Conservation (phyloP, 64 coral and sea anemone genomes). For the Hydrozoanthus tunicans region DNA sequence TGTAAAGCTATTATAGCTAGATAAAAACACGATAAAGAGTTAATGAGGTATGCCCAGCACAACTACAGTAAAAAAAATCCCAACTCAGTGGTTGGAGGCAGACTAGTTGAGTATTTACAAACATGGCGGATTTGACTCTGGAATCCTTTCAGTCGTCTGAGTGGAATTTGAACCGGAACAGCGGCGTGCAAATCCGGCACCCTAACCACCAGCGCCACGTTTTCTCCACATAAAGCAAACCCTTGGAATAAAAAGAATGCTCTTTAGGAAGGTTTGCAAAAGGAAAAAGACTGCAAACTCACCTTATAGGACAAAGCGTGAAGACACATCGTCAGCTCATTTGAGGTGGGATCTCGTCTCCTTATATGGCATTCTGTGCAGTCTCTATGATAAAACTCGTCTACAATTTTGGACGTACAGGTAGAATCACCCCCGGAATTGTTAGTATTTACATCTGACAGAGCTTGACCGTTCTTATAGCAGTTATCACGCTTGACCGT, state of each 20-base stretch:
- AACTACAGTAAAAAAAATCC: no score
- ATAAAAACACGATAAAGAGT: no score
- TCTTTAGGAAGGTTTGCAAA: background rate
- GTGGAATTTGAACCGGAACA: no score
- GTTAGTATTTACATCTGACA: background rate
- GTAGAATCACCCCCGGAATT: background rate
- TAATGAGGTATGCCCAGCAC: no score
- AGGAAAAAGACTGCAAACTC: background rate
- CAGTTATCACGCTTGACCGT: background rate
- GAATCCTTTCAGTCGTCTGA: no score
- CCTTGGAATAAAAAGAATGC: background rate
- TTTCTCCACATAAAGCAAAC: background rate
- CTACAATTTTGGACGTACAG: background rate
- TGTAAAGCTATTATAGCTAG: no score
- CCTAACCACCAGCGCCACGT: no score
- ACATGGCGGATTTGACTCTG: no score
- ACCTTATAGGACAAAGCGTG: constrained; percentile 93
- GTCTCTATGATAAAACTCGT: constrained; percentile 47
- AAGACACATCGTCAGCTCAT: constrained; percentile 90
- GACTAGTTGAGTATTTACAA: no score
- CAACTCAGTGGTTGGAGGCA: no score
- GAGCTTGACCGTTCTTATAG: background rate
- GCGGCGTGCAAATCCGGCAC: no score
- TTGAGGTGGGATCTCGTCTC: constrained; percentile 73
- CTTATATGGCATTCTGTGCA: constrained; percentile 86